These are phyloP conservation scores for Napeogenes inachia DNA, from an alignment of 2,888 invertebrate genomes.

Conservation along the genomic window DNA sequence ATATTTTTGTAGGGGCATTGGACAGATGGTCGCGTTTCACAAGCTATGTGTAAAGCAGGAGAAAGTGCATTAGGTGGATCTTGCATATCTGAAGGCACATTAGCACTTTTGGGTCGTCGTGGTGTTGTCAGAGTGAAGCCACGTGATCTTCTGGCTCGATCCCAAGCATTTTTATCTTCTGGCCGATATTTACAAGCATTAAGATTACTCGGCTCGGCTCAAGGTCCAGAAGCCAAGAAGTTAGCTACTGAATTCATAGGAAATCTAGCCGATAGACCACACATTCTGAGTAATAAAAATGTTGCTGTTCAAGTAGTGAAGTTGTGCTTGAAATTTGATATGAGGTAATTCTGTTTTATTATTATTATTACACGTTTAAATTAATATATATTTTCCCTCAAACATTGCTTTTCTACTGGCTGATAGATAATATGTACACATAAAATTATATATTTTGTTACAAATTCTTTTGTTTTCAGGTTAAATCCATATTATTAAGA, in stretches of 20 bases:
- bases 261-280: slow-evolving; percentile 54
- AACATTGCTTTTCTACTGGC: too few relatives aligned
- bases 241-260: slow-evolving; percentile 50
- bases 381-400: too few relatives aligned
- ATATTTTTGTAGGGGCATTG: slow-evolving; percentile 84
- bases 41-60: slow-evolving; percentile 78
- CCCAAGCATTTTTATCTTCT: slow-evolving; percentile 75
- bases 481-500: too few relatives aligned
- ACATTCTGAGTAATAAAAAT: slow-evolving; percentile 53
- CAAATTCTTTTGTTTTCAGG: too few relatives aligned
- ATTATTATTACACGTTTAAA: background rate
- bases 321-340: slow-evolving; percentile 58
- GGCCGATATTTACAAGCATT: slow-evolving; percentile 75
- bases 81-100: slow-evolving; percentile 70
- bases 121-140: slow-evolving; percentile 81
- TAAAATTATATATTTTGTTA: too few relatives aligned
- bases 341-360: slow-evolving; percentile 45
- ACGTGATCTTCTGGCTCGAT: slow-evolving; percentile 77
- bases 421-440: too few relatives aligned
- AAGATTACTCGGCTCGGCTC: slow-evolving; percentile 51
- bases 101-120: slow-evolving; percentile 77
- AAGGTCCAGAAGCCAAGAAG: slow-evolving; percentile 47
- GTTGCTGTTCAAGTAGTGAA: slow-evolving; percentile 60
- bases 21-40: slow-evolving; percentile 94
- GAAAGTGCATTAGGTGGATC: slow-evolving; percentile 73